phyloP scores from a whole-genome alignment of 2,113 vertebrate species.

The Perccottus glenii region DNA sequence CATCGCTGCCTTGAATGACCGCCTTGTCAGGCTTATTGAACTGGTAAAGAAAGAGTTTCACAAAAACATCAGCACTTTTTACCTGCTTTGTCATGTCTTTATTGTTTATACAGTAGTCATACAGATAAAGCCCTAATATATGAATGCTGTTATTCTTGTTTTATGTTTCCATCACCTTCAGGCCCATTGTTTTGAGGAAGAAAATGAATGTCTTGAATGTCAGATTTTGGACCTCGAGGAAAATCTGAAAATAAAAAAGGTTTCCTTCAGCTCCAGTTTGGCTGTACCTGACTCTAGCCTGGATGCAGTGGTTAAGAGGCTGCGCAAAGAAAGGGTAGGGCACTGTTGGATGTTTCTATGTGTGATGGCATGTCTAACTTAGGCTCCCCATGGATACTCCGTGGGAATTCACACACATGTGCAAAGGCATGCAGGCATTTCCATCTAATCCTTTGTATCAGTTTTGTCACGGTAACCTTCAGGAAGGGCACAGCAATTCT shows the following conservation, averaged over 20 bases:
- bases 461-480: not conserved
- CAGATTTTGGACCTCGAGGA: constrained; percentile 69
- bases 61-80: not conserved
- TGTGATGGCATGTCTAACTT: constrained; percentile 11
- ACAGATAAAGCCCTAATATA: not conserved
- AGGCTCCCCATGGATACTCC: constrained; percentile 5
- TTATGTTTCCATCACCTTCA: constrained; percentile 33
- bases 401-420: constrained; percentile 14
- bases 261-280: constrained; percentile 13
- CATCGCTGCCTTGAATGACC: constrained; percentile 76
- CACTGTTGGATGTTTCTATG: constrained; percentile 22
- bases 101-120: not conserved
- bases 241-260: constrained; percentile 17
- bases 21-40: constrained; percentile 74
- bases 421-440: constrained; percentile 8
- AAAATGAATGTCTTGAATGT: constrained; percentile 75
- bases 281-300: constrained; percentile 50
- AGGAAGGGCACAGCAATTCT: constrained; percentile 11
- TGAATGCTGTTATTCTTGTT: not conserved
- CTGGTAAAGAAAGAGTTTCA: constrained; percentile 66
- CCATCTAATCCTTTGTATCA: not conserved
- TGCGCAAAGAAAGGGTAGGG: constrained; percentile 72
- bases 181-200: constrained; percentile 74
- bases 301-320: constrained; percentile 69
- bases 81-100: constrained; percentile 4